Evolutionary conservation across 2,797 vertebrate species (phyloP).

Genomic region (Hydrolagus colliei): DNA sequence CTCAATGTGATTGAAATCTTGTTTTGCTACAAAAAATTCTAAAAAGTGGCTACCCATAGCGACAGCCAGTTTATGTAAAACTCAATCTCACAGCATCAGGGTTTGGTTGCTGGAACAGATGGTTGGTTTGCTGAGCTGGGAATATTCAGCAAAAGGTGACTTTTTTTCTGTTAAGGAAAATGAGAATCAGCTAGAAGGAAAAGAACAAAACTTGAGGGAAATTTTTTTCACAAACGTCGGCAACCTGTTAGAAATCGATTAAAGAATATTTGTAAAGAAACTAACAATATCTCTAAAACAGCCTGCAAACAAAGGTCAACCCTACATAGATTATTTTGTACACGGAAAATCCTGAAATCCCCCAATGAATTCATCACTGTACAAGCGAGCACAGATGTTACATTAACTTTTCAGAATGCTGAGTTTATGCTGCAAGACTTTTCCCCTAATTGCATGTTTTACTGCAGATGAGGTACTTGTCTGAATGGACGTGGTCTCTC

Average conservation of each 20-base stretch:
- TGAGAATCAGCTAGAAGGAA: conserved; percentile 6
- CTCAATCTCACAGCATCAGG: not conserved
- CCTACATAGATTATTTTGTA: not conserved
- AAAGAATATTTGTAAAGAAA: not conserved
- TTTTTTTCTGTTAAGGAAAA: not conserved
- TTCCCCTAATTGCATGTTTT: not conserved
- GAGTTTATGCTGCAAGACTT: conserved; percentile 1
- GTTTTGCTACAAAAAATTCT: not conserved
- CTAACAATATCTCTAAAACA: not conserved
- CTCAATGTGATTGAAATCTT: not conserved
- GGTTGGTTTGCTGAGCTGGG: conserved; percentile 41
- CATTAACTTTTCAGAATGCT: conserved; percentile 9
- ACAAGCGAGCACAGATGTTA: not conserved
- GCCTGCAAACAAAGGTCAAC: not conserved
- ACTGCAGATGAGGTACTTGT: not conserved
- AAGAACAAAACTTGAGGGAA: not conserved
- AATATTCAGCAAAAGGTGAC: conserved; percentile 35
- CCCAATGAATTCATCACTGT: conserved; percentile 6
- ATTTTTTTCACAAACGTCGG: not conserved
- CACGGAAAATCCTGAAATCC: conserved; percentile 2
- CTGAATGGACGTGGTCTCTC: not conserved
- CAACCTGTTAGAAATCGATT: conserved; percentile 13
- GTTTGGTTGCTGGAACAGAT: conserved; percentile 53
- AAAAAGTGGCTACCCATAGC: not conserved
- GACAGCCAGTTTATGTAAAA: conserved; percentile 16